Percentiles rank a stretch among this genome's conserved stretches.
Conservation (phyloP, 2,888 invertebrate species). For the Anagyrus pseudococci region DNA sequence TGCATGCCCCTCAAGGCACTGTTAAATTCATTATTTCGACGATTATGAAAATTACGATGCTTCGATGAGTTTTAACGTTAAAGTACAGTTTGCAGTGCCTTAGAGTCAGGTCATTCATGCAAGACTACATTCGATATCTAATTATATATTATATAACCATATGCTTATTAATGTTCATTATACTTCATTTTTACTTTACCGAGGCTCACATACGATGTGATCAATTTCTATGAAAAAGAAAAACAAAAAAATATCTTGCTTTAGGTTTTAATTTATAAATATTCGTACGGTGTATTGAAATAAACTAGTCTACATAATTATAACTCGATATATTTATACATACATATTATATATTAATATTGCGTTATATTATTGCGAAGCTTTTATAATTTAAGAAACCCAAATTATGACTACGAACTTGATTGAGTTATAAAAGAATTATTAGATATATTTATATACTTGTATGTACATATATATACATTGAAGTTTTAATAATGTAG, state of each 20-base stretch:
- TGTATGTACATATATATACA: too few species aligned
- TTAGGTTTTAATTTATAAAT: neutral
- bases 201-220: neutral
- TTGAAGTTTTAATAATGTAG: neutral
- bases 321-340: too few species aligned
- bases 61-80: neutral
- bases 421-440: too few species aligned
- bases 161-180: slow-evolving; percentile 1
- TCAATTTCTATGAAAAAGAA: neutral
- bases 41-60: neutral
- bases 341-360: neutral
- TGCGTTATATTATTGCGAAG: neutral
- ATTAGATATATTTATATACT: too few species aligned
- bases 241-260: neutral
- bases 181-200: neutral
- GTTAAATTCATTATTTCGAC: slow-evolving; percentile 8
- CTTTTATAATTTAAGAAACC: neutral
- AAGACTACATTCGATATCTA: slow-evolving; percentile 54
- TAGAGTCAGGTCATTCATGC: slow-evolving; percentile 56
- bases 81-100: slow-evolving; percentile 45
- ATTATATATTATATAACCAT: neutral
- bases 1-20: slow-evolving; percentile 58
- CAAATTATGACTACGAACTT: neutral
- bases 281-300: too few species aligned
- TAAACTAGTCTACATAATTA: too few species aligned